Conservation (phyloP, 2,113 vertebrate species). For the Callithrix jacchus region DNA sequence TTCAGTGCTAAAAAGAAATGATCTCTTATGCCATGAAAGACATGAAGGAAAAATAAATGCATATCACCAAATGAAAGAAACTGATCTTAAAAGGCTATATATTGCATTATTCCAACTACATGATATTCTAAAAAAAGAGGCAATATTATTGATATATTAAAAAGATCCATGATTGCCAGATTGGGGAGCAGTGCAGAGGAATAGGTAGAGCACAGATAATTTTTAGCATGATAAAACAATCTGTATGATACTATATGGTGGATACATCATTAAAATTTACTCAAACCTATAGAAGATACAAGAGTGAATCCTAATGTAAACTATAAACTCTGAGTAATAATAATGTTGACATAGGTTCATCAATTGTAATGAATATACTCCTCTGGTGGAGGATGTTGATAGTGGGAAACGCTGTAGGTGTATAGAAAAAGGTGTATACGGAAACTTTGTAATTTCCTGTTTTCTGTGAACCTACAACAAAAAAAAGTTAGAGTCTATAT, state of each 20-base stretch:
- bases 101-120: not conserved
- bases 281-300: not conserved
- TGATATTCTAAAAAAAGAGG: not conserved
- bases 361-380: not conserved
- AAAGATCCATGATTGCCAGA: not conserved
- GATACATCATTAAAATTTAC: not conserved
- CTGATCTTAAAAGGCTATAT: not conserved
- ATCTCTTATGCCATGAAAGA: not conserved
- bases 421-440: not conserved
- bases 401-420: accelerated
- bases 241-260: not conserved
- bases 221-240: not conserved
- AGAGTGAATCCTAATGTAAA: not conserved
- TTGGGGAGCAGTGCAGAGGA: not conserved
- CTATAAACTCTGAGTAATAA: not conserved
- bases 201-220: too few species aligned
- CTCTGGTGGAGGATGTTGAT: not conserved
- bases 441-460: not conserved
- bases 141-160: not conserved
- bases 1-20: not conserved
- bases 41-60: not conserved
- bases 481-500: not conserved
- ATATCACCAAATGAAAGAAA: not conserved
- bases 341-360: not conserved
- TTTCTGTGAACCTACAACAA: not conserved